Percentiles rank a stretch among this genome's conserved stretches.
phyloP scores from a whole-genome alignment of 2,113 vertebrate genomes.

The Ceyx melanurus region DNA sequence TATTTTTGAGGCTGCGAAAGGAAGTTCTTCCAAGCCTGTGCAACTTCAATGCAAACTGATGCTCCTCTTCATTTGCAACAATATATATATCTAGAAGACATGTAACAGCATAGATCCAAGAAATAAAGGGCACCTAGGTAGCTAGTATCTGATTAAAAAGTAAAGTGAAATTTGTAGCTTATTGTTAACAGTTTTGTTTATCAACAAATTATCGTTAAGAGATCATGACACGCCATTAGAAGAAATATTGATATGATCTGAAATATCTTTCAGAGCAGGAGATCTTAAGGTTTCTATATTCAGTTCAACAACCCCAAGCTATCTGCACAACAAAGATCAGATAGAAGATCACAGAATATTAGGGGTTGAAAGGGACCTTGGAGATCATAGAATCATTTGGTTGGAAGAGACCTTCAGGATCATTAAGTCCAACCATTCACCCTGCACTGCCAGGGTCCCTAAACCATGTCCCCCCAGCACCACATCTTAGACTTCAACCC shows the following conservation, averaged over 20 bases:
- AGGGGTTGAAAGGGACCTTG: no score
- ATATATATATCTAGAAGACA: slow-evolving; percentile 90
- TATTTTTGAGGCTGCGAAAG: slow-evolving; percentile 95
- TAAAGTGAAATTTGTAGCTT: not conserved
- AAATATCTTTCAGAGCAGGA: not conserved
- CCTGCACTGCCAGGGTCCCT: no score
- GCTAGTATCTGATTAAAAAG: not conserved
- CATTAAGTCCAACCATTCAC: no score
- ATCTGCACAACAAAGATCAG: not conserved
- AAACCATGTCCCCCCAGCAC: no score
- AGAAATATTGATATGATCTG: not conserved
- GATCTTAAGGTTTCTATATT: not conserved
- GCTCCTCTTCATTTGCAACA: slow-evolving; percentile 86
- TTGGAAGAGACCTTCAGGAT: no score
- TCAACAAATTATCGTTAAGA: not conserved
- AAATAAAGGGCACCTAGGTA: not conserved
- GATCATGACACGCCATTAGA: not conserved
- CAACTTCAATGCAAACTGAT: slow-evolving; percentile 91
- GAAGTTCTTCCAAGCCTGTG: slow-evolving; percentile 94
- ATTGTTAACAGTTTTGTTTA: no score
- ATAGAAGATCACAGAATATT: not conserved
- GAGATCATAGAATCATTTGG: no score
- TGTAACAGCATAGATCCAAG: accelerated
- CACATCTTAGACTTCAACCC: no score
- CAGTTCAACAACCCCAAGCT: not conserved